Conservation (phyloP, 2,113 vertebrate genomes). For the Zootoca vivipara region DNA sequence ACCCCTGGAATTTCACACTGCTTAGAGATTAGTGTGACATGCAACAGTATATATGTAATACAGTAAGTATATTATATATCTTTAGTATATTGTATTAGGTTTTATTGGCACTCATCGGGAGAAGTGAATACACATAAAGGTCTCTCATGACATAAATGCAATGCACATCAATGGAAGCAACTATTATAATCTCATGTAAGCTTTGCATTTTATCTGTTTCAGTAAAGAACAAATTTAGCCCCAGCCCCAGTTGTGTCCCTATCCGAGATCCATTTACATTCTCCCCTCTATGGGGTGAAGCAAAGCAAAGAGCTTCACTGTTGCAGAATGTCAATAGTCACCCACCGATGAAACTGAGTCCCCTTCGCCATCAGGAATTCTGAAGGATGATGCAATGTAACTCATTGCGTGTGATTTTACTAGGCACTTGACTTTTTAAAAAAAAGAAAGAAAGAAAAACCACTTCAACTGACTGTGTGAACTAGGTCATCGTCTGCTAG, state of each 20-base stretch:
- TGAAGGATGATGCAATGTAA: neutral
- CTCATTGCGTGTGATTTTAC: neutral
- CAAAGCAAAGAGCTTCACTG: neutral
- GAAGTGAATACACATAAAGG: neutral
- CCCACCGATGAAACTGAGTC: neutral
- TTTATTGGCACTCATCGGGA: too few relatives aligned
- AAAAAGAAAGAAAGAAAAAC: neutral
- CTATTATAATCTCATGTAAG: too few relatives aligned
- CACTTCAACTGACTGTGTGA: neutral
- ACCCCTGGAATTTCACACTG: too few relatives aligned
- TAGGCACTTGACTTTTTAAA: too few relatives aligned
- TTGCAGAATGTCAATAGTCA: neutral
- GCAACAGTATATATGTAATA: neutral
- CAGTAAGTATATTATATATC: too few relatives aligned
- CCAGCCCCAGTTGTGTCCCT: neutral
- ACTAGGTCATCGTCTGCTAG: too few relatives aligned
- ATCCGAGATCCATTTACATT: neutral
- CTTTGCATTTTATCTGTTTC: too few relatives aligned
- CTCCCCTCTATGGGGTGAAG: neutral
- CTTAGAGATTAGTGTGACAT: too few relatives aligned
- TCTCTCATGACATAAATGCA: neutral
- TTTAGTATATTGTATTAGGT: neutral
- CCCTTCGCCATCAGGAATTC: neutral
- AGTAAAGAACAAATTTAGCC: neutral
- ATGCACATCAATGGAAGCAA: neutral